Conservation (phyloP, 2,888 invertebrate genomes). For the Eupithecia insigniata region DNA sequence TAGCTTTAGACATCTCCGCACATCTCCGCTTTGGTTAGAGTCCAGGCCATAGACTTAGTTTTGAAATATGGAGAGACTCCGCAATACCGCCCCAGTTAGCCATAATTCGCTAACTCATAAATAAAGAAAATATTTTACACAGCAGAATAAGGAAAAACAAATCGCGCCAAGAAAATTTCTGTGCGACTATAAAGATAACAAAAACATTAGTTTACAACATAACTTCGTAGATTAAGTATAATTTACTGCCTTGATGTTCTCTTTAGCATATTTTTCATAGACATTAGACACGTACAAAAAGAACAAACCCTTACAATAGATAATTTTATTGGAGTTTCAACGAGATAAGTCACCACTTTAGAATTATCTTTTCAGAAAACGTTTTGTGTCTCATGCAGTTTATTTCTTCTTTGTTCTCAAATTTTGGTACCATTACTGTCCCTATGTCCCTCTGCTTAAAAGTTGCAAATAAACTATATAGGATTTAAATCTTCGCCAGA, state of each 20-base stretch:
- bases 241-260: neutral
- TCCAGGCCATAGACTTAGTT: no score
- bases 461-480: neutral
- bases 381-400: neutral
- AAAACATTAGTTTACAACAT: neutral
- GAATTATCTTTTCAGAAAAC: neutral
- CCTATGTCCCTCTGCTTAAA: neutral
- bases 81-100: neutral
- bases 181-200: neutral
- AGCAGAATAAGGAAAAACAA: neutral
- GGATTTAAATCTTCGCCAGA: slow-evolving; percentile 43
- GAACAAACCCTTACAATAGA: neutral
- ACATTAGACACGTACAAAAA: slow-evolving; percentile 1
- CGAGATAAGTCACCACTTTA: neutral
- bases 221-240: neutral
- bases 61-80: no score
- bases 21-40: no score
- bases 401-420: neutral
- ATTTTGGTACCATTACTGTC: neutral
- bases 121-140: no score
- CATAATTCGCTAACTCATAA: neutral
- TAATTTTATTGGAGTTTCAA: neutral
- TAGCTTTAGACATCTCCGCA: no score
- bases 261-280: neutral
- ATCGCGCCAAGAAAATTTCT: neutral